These are phyloP conservation scores for Eupeodes corollae DNA, from an alignment of 1,140 invertebrate species.

Conservation along the genomic window DNA sequence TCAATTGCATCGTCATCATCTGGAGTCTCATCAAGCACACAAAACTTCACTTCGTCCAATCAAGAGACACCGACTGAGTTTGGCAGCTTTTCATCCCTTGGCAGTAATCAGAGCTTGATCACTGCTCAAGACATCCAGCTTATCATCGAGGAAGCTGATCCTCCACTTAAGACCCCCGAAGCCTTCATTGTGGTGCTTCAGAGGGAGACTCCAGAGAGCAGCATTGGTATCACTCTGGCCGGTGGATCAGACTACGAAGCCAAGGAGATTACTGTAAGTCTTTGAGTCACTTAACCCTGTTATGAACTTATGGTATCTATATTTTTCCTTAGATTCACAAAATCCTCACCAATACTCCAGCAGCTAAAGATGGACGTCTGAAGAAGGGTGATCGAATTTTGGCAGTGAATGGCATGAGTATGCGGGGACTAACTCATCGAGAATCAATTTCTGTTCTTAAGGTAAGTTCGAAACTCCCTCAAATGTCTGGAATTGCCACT, in stretches of 20 bases:
- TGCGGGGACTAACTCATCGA: slow-evolving; percentile 68
- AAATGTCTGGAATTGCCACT: background rate
- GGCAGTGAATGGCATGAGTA: slow-evolving; percentile 77
- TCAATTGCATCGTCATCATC: slow-evolving; percentile 32
- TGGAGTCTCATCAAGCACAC: slow-evolving; percentile 33
- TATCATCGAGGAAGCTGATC: slow-evolving; percentile 36
- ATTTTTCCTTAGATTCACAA: slow-evolving; percentile 60
- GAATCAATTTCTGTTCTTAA: slow-evolving; percentile 78
- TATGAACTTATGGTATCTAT: background rate
- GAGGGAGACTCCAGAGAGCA: slow-evolving; percentile 46
- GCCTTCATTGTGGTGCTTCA: slow-evolving; percentile 36
- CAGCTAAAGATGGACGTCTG: slow-evolving; percentile 73
- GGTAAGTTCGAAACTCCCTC: slow-evolving; percentile 43
- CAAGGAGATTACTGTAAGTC: slow-evolving; percentile 75
- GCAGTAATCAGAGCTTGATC: slow-evolving; percentile 36
- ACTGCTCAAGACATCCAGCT: slow-evolving; percentile 36
- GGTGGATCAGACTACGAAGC: slow-evolving; percentile 80
- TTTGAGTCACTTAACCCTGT: background rate
- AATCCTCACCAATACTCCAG: slow-evolving; percentile 71
- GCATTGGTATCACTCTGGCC: slow-evolving; percentile 75
- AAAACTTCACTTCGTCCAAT: slow-evolving; percentile 30
- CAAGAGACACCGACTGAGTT: slow-evolving; percentile 34
- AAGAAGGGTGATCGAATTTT: slow-evolving; percentile 77
- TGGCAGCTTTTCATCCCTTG: slow-evolving; percentile 35
- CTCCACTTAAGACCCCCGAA: slow-evolving; percentile 32